Evolutionary conservation across 2,113 vertebrate genomes (phyloP).

Genomic region (Leuciscus idus): DNA sequence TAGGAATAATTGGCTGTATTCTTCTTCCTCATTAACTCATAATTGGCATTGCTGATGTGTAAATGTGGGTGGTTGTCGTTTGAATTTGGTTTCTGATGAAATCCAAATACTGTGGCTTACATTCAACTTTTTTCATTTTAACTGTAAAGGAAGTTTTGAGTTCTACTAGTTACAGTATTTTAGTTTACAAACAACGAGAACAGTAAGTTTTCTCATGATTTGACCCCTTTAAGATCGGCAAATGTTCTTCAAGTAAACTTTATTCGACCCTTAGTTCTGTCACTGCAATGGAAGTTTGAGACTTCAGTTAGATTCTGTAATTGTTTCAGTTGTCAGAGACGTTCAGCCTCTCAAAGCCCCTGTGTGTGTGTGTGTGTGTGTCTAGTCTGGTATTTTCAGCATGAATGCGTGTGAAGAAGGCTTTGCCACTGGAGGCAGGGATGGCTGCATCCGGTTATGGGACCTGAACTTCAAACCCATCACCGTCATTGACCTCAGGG

Average conservation of each 20-base stretch:
- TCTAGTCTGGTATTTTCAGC: constrained; percentile 97
- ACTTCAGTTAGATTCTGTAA: background rate
- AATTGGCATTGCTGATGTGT: background rate
- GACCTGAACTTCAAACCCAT: constrained; percentile 99
- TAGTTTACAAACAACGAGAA: background rate
- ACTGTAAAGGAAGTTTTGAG: background rate
- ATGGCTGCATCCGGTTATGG: constrained; percentile 97
- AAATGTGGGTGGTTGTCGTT: background rate
- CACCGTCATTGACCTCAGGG: constrained; percentile 99
- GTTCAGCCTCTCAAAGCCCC: background rate
- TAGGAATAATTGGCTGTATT: background rate
- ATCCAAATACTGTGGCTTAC: background rate
- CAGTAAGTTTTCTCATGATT: background rate
- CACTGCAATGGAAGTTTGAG: background rate
- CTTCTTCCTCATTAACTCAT: background rate
- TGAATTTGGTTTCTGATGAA: background rate
- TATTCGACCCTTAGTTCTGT: background rate
- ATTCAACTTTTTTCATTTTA: background rate
- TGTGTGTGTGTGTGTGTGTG: constrained; percentile 25
- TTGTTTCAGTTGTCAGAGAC: constrained; percentile 1
- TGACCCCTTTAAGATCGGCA: background rate
- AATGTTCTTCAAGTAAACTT: background rate
- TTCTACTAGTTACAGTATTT: background rate
- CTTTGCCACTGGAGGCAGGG: constrained; percentile 96
- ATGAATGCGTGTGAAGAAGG: constrained; percentile 99